Evolutionary conservation across 2,797 vertebrate species (phyloP).

Genomic region (Crenichthys baileyi): DNA sequence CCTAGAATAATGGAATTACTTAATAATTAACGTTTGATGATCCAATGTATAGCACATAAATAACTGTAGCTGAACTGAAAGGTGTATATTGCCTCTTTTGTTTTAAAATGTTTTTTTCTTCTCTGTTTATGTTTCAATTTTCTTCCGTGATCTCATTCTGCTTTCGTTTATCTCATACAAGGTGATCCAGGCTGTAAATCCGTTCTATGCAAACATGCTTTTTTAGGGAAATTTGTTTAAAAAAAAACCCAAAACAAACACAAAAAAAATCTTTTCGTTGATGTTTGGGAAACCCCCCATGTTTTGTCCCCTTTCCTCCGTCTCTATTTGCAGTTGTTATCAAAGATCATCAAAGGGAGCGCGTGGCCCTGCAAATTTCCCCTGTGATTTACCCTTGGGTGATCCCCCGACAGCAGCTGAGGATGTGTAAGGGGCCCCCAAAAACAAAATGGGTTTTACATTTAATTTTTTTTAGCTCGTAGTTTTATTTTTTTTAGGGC

Average conservation of each 20-base stretch:
- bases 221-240: constrained; percentile 19
- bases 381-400: constrained; percentile 53
- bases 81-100: neutral
- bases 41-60: neutral
- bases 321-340: constrained; percentile 61
- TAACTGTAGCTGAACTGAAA: neutral
- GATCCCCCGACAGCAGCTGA: constrained; percentile 52
- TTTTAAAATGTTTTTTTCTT: neutral
- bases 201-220: neutral
- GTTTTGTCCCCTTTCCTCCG: constrained; percentile 26
- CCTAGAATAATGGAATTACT: neutral
- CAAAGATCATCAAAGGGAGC: constrained; percentile 36
- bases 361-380: constrained; percentile 42
- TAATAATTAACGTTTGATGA: neutral
- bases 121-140: neutral
- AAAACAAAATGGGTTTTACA: no score
- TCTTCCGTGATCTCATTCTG: neutral
- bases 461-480: no score
- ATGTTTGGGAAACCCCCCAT: constrained; percentile 10
- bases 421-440: constrained; percentile 47
- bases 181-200: neutral
- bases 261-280: constrained; percentile 19
- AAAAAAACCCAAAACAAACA: constrained; percentile 20
- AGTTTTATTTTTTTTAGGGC: no score
- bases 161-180: neutral